These are phyloP conservation scores for Drosophila sulfurigaster DNA, from an alignment of 1,140 invertebrate species.

Conservation along the genomic window DNA sequence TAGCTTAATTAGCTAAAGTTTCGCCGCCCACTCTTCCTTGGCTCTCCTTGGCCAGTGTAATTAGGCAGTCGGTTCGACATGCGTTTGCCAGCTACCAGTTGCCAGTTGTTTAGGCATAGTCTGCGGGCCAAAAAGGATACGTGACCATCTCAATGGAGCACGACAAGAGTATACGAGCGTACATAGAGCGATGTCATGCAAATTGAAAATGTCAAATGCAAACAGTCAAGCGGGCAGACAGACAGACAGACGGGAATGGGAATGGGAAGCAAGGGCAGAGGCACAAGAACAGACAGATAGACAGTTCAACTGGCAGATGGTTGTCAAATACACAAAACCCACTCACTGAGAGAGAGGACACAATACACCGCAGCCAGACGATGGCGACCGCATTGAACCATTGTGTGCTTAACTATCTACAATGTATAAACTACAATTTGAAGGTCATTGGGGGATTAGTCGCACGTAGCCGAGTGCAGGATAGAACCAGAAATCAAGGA, in stretches of 20 bases:
- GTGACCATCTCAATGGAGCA: conserved; percentile 25
- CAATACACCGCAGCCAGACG: conserved; percentile 35
- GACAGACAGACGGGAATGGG: conserved; percentile 28
- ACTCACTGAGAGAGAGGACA: conserved; percentile 26
- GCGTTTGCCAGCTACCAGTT: conserved; percentile 5
- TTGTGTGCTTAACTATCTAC: conserved; percentile 23
- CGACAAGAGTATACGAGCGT: background rate
- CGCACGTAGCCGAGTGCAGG: conserved; percentile 46
- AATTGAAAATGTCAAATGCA: conserved; percentile 83
- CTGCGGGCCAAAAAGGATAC: conserved; percentile 14
- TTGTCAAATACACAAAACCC: conserved; percentile 51
- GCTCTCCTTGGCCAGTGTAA: conserved; percentile 9
- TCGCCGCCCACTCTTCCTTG: conserved; percentile 2
- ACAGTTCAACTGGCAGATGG: conserved; percentile 48
- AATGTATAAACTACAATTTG: conserved; percentile 35
- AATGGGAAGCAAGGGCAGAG: background rate
- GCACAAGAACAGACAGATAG: conserved; percentile 24
- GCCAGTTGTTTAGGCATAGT: background rate
- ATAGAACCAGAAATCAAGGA: conserved; percentile 49
- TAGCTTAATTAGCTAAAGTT: conserved; percentile 43
- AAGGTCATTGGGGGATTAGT: conserved; percentile 57
- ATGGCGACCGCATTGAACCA: conserved; percentile 40
- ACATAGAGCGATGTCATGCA: conserved; percentile 64
- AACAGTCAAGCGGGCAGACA: conserved; percentile 63
- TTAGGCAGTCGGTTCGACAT: conserved; percentile 23